phyloP scores from a whole-genome alignment of 2,113 vertebrate genomes.

The Cyanistes caeruleus region DNA sequence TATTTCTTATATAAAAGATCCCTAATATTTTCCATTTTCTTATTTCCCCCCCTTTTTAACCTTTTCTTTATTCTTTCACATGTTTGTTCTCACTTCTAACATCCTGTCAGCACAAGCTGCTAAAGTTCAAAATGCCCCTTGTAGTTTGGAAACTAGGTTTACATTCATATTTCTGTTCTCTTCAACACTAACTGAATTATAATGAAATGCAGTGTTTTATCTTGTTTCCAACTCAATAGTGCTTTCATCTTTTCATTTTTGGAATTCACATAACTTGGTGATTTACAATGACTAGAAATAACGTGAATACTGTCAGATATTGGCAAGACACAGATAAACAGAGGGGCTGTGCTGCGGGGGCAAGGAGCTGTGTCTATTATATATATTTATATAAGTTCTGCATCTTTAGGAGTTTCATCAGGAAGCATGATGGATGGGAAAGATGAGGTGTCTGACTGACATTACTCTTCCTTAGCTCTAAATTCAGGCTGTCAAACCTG shows the following conservation, averaged over 20 bases:
- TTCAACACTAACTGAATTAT: not conserved
- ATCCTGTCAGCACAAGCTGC: not conserved
- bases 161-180: not conserved
- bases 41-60: fast-evolving
- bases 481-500: not conserved
- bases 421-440: not conserved
- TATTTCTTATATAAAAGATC: not conserved
- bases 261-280: not conserved
- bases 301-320: not conserved
- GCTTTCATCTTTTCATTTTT: not conserved
- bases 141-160: not conserved
- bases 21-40: not conserved
- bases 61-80: not conserved
- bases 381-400: not conserved
- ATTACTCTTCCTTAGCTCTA: not conserved
- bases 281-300: not conserved
- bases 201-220: not conserved
- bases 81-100: not conserved
- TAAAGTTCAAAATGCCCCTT: not conserved
- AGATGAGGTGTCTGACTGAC: not conserved
- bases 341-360: not conserved
- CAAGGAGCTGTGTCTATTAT: not conserved
- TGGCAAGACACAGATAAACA: not conserved
- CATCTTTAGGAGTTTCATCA: not conserved
- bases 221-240: not conserved